phyloP scores from a whole-genome alignment of 2,797 vertebrate genomes.

The Arctocebus calabarensis region DNA sequence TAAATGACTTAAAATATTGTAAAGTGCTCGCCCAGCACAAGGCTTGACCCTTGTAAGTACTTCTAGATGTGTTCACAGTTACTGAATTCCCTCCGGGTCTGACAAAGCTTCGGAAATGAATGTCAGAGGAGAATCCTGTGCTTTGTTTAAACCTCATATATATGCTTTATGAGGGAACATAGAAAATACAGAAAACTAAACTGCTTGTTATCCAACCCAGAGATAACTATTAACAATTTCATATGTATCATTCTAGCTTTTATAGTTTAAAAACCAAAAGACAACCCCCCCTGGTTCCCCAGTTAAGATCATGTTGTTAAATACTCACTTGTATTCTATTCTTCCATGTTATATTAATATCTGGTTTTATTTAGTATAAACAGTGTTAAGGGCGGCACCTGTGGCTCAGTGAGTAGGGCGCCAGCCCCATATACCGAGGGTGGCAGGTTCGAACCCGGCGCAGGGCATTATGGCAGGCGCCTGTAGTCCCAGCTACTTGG shows the following conservation, averaged over 20 bases:
- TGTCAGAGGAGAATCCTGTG: neutral
- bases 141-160: neutral
- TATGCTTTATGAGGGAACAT: neutral
- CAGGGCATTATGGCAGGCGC: no score
- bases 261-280: neutral
- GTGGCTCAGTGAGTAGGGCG: no score
- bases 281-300: neutral
- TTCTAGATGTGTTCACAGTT: neutral
- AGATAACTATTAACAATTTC: neutral
- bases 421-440: no score
- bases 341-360: neutral
- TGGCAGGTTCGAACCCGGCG: no score
- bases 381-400: neutral
- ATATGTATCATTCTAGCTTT: neutral
- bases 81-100: neutral
- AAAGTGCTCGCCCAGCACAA: neutral
- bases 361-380: neutral
- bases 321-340: neutral
- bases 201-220: neutral
- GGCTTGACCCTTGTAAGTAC: neutral
- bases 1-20: neutral
- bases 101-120: neutral
- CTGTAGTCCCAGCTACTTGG: no score
- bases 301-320: neutral
- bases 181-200: neutral